phyloP scores from a whole-genome alignment of 2,888 invertebrate species.

The Platycnemis pennipes region DNA sequence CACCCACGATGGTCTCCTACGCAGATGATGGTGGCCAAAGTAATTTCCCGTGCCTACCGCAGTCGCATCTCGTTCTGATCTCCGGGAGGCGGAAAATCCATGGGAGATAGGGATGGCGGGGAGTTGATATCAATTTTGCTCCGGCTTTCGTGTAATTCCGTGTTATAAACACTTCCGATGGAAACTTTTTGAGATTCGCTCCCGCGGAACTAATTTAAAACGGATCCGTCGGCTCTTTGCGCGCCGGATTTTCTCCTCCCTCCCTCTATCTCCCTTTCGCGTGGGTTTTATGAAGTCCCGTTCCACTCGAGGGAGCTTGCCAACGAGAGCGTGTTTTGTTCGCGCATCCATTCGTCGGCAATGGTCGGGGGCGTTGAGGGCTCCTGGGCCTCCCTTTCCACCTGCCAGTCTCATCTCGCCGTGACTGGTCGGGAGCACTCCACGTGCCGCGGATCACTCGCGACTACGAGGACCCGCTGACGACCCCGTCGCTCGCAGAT shows the following conservation, averaged over 20 bases:
- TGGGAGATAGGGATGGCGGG: background rate
- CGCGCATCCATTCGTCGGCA: background rate
- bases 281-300: constrained; percentile 3
- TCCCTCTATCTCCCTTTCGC: background rate
- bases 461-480: background rate
- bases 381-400: background rate
- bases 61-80: background rate
- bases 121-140: constrained; percentile 1
- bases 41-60: constrained; percentile 14
- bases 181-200: constrained; percentile 29
- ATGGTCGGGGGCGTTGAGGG: background rate
- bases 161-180: constrained; percentile 29
- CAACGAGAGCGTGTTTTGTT: background rate
- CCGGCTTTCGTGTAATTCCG: background rate
- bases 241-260: background rate
- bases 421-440: background rate
- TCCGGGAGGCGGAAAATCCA: background rate
- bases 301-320: background rate
- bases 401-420: background rate
- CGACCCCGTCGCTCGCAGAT: background rate
- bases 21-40: background rate
- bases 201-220: constrained; percentile 36
- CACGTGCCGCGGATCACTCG: background rate
- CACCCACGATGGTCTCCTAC: background rate
- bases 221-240: constrained; percentile 5